Evolutionary conservation across 2,888 invertebrate genomes (phyloP), one percentile per base, ranked within the genome.

Genomic region (Lepidocyrtinus sp.): DNA sequence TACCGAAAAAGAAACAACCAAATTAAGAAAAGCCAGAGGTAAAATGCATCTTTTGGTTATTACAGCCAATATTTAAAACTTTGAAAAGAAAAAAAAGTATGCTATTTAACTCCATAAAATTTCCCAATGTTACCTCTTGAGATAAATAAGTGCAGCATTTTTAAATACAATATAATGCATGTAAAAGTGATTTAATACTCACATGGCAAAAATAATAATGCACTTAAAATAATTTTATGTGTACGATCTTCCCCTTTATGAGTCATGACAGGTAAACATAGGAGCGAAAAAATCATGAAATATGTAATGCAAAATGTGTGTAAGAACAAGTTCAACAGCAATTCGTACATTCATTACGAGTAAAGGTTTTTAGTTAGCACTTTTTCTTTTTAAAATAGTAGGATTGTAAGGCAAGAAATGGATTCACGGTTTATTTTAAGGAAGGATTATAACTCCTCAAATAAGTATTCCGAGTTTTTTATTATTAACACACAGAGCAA

Each of bases 361-460:
- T 45, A 46, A 46, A 45, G 24, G 17, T 24, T 25, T 46, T 45
- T n/a, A 9, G 22, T 45, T 9, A 12, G 17, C 19, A n/a, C 22
- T 9, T 67, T 27, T 59, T 59, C 26, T 59, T 55, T 25, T 15
- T 69, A 7, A 59, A 3, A 1, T 26, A 69, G 26, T 55, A 25
- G 62, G 61, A 21, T n/a, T n/a, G 36, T 19, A 26, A 46, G 5
- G 22, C 36, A 50, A 12, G 50, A 12, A 50, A 50, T n/a, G 12
- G 50, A 61, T 62, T 27, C 24, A 45, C 70, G 59, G 55, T 59
- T 55, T 68, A 46, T 50, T 55, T 50, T 55, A 68, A 36, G 45
- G 45, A 50, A 36, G 50, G 50, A 50, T 68, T 67, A 65, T 36
- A 63, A 24, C 46, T 61, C 46, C 46, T 21, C 45, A 67, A 67